Evolutionary conservation across 53 echinoderm and acorn worm species (phyloP).

Genomic region (Antedon mediterranea): DNA sequence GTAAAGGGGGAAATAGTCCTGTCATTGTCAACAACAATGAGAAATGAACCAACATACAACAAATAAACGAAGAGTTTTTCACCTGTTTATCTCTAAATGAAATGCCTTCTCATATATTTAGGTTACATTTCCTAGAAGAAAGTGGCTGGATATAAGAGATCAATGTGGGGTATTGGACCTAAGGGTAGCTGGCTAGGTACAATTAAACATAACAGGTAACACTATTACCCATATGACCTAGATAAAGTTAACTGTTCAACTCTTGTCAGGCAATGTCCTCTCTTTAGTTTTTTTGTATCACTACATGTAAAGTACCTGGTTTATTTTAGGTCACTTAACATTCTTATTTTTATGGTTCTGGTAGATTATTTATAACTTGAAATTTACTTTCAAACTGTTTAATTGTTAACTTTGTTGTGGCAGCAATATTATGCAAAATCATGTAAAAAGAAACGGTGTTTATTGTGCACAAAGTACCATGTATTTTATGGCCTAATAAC

Average conservation of each 20-base stretch:
- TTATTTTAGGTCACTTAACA: not conserved
- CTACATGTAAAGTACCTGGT: too few species aligned
- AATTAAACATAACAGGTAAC: not conserved
- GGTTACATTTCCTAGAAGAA: not conserved
- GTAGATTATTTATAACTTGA: too few species aligned
- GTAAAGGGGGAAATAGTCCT: not conserved
- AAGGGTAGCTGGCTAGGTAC: not conserved
- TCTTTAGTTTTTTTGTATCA: not conserved
- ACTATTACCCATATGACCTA: not conserved
- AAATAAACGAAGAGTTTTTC: too few species aligned
- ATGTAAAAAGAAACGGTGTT: too few species aligned
- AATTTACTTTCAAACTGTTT: too few species aligned
- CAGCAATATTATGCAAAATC: too few species aligned
- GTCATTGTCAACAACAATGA: not conserved
- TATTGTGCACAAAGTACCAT: too few species aligned
- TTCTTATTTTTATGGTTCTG: too few species aligned
- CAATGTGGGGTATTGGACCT: not conserved
- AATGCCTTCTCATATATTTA: not conserved
- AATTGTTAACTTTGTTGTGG: too few species aligned
- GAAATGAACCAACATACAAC: not conserved
- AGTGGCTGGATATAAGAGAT: not conserved
- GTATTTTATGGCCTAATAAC: too few species aligned
- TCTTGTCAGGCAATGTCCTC: not conserved
- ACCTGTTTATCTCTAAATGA: not conserved
- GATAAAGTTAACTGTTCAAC: not conserved